Conservation (phyloP, 2,797 vertebrate species). For the Pteronotus mesoamericanus region DNA sequence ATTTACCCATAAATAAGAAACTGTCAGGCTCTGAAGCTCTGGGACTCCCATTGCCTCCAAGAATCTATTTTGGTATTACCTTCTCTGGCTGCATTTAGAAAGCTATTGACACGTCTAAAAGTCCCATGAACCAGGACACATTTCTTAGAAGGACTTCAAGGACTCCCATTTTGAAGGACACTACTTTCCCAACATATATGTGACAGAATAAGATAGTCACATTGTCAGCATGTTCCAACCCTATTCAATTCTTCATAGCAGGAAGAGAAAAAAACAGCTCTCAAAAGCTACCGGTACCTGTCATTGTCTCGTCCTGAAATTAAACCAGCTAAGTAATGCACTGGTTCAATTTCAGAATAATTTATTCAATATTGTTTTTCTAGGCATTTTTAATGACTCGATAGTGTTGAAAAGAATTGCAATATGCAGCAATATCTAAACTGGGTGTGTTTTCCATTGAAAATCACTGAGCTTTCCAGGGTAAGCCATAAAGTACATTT, state of each 20-base stretch:
- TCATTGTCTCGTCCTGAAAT: background rate
- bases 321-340: background rate
- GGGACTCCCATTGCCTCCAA: background rate
- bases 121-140: background rate
- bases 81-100: background rate
- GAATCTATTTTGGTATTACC: background rate
- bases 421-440: background rate
- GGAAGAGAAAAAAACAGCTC: background rate
- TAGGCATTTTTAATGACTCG: background rate
- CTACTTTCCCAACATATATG: background rate
- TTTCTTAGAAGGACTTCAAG: background rate
- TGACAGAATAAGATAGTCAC: background rate
- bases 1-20: conserved; percentile 13
- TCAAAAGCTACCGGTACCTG: background rate
- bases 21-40: background rate
- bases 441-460: background rate
- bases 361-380: background rate
- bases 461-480: background rate
- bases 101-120: background rate
- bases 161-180: background rate
- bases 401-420: background rate
- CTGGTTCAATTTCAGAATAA: background rate
- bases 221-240: background rate
- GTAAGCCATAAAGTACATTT: background rate
- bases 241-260: background rate